Evolutionary conservation across 2,888 invertebrate species (phyloP).

Genomic region (Formica aserva): DNA sequence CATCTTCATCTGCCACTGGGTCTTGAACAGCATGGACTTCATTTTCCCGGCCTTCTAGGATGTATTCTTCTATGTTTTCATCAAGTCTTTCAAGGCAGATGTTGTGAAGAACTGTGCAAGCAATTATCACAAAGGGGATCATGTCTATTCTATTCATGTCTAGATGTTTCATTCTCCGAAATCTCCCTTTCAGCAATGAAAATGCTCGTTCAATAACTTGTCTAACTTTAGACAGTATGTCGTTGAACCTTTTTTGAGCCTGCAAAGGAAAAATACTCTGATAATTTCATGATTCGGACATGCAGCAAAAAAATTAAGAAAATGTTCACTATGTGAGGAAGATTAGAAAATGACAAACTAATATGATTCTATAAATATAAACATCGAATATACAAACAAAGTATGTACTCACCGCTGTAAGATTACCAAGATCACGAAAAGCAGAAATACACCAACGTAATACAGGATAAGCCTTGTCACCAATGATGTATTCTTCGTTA

Average conservation of each 20-base stretch:
- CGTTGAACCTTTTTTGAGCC: neutral
- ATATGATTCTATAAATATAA: too few relatives aligned
- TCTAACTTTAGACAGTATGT: neutral
- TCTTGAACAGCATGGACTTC: too few relatives aligned
- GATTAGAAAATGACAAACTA: too few relatives aligned
- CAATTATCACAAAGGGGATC: neutral
- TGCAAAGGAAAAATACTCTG: neutral
- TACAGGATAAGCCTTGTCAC: neutral
- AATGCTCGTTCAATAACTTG: neutral
- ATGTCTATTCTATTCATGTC: neutral
- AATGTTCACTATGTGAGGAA: too few relatives aligned
- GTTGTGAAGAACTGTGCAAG: conserved; percentile 9
- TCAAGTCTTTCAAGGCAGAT: neutral
- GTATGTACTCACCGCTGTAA: neutral
- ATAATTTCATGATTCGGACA: neutral
- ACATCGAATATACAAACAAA: too few relatives aligned
- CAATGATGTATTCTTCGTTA: neutral
- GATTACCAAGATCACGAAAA: neutral
- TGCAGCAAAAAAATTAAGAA: neutral
- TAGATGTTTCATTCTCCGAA: neutral
- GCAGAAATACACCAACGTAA: neutral
- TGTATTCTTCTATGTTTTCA: neutral
- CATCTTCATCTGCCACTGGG: too few relatives aligned
- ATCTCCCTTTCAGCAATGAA: neutral
- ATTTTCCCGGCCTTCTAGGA: neutral